These are phyloP conservation scores for Cepphus grylle DNA, from an alignment of 2,113 vertebrate species.

Conservation along the genomic window DNA sequence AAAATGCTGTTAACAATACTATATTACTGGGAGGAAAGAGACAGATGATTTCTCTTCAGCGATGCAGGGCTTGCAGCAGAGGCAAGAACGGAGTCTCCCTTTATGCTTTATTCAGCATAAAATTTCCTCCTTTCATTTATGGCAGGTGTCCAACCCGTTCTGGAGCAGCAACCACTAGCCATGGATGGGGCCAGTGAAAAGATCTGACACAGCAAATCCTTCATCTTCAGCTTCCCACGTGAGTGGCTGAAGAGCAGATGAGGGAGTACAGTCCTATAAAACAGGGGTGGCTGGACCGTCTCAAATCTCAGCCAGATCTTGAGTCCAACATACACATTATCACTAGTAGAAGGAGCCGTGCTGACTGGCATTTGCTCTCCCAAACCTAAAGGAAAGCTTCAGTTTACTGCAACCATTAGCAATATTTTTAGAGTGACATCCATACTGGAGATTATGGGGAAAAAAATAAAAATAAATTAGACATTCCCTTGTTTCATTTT, in stretches of 20 bases:
- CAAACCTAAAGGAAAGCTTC: neutral
- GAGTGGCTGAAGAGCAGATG: neutral
- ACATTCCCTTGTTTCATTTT: neutral
- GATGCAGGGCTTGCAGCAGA: constrained; percentile 4
- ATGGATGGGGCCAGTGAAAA: neutral
- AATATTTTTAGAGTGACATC: neutral
- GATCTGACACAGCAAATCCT: neutral
- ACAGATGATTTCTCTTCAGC: neutral
- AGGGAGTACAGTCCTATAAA: neutral
- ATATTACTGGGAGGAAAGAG: neutral
- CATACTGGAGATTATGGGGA: neutral
- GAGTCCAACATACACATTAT: neutral
- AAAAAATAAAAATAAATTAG: too few species aligned
- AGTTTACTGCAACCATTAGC: neutral
- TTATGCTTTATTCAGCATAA: constrained; percentile 46
- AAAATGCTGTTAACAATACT: neutral
- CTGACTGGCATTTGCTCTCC: neutral
- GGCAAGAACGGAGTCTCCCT: neutral
- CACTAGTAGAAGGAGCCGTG: neutral
- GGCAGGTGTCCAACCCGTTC: neutral
- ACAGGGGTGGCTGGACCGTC: neutral
- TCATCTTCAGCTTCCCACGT: neutral
- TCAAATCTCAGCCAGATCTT: neutral
- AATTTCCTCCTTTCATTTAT: constrained; percentile 4
- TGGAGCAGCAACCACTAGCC: neutral